Percentiles rank a stretch among this genome's conserved stretches.
Conservation (phyloP, 2,888 invertebrate species). For the Coelopa pilipes region DNA sequence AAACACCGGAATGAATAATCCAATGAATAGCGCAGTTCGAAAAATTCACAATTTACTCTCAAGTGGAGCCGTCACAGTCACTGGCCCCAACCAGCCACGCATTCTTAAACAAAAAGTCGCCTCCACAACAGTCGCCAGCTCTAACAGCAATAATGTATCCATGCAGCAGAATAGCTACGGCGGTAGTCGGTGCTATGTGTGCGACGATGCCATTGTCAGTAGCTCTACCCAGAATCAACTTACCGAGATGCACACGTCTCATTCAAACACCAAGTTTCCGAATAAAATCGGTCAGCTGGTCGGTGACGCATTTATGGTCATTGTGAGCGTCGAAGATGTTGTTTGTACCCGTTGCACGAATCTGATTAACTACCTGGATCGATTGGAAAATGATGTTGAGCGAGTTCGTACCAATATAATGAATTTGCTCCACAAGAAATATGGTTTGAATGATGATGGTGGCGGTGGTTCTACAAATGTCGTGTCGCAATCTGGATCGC, state of each 20-base stretch:
- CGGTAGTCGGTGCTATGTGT: slow-evolving; percentile 64
- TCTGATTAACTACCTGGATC: slow-evolving; percentile 68
- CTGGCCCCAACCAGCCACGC: slow-evolving; percentile 66
- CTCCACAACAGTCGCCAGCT: slow-evolving; percentile 48
- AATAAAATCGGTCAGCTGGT: slow-evolving; percentile 69
- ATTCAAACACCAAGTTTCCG: slow-evolving; percentile 67
- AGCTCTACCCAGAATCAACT: slow-evolving; percentile 60
- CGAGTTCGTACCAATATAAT: slow-evolving; percentile 65
- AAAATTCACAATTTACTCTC: slow-evolving; percentile 67
- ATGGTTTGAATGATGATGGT: slow-evolving; percentile 63
- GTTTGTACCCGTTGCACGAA: slow-evolving; percentile 67
- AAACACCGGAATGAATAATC: slow-evolving; percentile 57
- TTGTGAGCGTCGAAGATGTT: slow-evolving; percentile 67
- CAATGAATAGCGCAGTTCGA: slow-evolving; percentile 65
- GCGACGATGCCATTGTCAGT: slow-evolving; percentile 63
- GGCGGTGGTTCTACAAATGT: slow-evolving; percentile 43
- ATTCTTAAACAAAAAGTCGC: slow-evolving; percentile 62
- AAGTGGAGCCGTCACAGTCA: slow-evolving; percentile 67
- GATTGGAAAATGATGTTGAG: slow-evolving; percentile 67
- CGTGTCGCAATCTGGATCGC: slow-evolving; percentile 49
- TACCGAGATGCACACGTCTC: slow-evolving; percentile 64
- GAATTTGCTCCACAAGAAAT: slow-evolving; percentile 65
- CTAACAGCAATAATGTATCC: slow-evolving; percentile 42
- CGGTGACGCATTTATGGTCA: slow-evolving; percentile 68
- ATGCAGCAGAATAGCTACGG: slow-evolving; percentile 46